These are phyloP conservation scores for Megalurothrips usitatus DNA, from an alignment of 2,888 invertebrate genomes.

Conservation along the genomic window DNA sequence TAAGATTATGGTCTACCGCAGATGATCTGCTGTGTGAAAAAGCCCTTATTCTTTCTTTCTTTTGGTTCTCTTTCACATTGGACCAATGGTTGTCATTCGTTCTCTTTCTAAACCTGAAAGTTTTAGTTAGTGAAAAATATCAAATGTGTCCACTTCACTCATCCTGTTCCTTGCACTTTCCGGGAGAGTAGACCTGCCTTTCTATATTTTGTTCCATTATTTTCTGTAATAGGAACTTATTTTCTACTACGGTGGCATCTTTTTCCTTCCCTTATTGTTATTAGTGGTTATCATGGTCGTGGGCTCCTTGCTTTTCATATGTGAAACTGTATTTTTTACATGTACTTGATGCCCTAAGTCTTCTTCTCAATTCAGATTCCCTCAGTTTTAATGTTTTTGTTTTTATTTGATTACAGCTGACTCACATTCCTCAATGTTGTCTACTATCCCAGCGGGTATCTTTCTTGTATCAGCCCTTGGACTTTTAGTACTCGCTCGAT, in stretches of 20 bases:
- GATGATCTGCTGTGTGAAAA: background rate
- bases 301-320: background rate
- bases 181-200: background rate
- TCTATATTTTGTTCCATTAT: background rate
- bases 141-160: too few species aligned
- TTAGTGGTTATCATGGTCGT: background rate
- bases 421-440: background rate
- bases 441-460: slow-evolving; percentile 3
- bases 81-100: background rate
- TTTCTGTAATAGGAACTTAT: background rate
- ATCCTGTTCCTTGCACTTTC: too few species aligned
- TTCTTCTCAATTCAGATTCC: background rate
- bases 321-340: background rate
- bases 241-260: background rate
- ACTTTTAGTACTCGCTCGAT: background rate
- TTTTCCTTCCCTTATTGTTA: background rate
- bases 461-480: background rate
- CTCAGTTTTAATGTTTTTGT: background rate
- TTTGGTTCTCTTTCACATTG: background rate
- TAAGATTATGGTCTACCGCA: background rate
- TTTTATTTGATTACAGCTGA: background rate
- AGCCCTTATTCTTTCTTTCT: background rate
- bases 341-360: background rate
- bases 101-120: background rate
- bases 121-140: background rate